Evolutionary conservation across 2,888 invertebrate species (phyloP), one percentile per base, ranked within the genome.

Genomic region (Agapostemon virescens): DNA sequence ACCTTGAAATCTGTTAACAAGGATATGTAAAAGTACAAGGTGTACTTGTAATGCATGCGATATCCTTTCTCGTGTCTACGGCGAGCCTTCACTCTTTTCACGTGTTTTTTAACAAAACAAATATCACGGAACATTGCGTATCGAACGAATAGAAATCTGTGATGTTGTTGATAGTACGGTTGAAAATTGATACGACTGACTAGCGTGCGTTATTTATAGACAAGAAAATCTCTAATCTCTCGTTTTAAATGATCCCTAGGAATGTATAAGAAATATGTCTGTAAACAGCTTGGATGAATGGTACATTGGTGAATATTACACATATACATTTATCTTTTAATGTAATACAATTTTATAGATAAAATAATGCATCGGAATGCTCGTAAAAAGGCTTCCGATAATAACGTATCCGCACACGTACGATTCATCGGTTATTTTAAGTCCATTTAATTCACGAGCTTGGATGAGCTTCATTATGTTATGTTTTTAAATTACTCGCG

Each of bases 261-360:
- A 70, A 70, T 75, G 63, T 63, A 55, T 58, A 73, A 55, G 82
- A 82, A 75, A 72, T 82, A 83, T 66, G 69, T 69, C 66, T 82
- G 74, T 49, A 83, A 83, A 82, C 83, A 63, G 82, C 72, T 73
- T 77, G 74, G 72, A 82, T 82, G 73, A 58, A 61, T 76, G 78
- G 71, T 82, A 83, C 71, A 76, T 79, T 42, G 75, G 49, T 73
- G 68, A 79, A 79, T 74, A 79, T 79, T 79, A 75, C 36, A 58
- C 75, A 83, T 83, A 79, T 79, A 85, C 81, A 84, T 85, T 74
- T 74, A 79, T 72, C 77, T 67, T 75, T 74, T 67, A 76, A 76
- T 77, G 69, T 66, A 80, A 69, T 71, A 69, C 75, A 75, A 74
- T 63, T 74, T 72, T 49, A 69, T 77, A 69, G 42, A 69, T 55